Base-by-base conservation (phyloP, 2,797 vertebrate genomes). In the Sternotherus odoratus region DNA sequence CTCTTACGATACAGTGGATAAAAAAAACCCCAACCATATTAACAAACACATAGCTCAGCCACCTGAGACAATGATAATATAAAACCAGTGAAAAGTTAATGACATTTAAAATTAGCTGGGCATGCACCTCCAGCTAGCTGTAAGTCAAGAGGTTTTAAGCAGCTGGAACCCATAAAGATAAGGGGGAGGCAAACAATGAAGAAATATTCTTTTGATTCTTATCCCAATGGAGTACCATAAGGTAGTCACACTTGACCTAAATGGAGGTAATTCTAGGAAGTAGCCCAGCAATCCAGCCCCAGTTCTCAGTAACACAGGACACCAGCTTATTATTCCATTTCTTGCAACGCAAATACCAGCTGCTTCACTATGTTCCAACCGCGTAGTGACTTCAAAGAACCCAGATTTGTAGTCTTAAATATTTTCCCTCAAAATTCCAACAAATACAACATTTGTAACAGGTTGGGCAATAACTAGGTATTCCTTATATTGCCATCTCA, bases 301-400 rank as follows among this genome's bases (percentile, higher is more conserved):
- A 8, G 6, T 60, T 17, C 33, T 66, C 60, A 66, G 12, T 0
- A 0, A 33, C 24, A 74, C 21, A 6, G 0, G 17, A 0, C 1
- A 2, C 10, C 60, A 26, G 4, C 77, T 56, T 43, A 1, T 10
- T 60, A 36, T 5, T 83, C 85, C 48, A 46, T 3, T 66, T 46
- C 36, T 26, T 8, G 17, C 0, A 0, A 53, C 6, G 11, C 7
- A 75, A 15, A 30, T 69, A 4, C 24, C 66, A 49, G 53, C 36
- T 26, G 4, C 5, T 86, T 88, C 54, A 43, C 28, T 75, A 88
- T 66, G 7, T 6, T 78, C 11, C 15, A 10, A 2, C 9, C 16
- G 80, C 2, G 30, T 50, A 36, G 87, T 11, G 50, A 81, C 2
- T 4, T 74, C 23, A 74, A 23, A 51, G 48, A 5, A 5, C 82